Percentiles rank a stretch among this genome's conserved stretches.
phyloP scores from a whole-genome alignment of 1,140 invertebrate genomes.

The Drosophila nasuta region DNA sequence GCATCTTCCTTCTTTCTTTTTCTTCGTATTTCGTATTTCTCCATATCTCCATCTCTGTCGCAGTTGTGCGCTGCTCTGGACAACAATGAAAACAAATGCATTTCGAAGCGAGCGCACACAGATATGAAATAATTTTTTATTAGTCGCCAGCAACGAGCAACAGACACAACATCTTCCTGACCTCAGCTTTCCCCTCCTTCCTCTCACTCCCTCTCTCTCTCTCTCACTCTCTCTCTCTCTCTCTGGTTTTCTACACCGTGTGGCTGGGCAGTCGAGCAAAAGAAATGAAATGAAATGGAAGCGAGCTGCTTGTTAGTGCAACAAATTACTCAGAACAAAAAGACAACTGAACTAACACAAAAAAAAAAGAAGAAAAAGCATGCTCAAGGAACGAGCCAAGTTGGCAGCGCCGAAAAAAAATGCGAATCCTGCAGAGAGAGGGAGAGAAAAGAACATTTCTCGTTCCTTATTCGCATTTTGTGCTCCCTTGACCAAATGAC shows the following conservation, averaged over 20 bases:
- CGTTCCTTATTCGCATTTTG: not conserved
- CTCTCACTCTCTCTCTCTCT: not conserved
- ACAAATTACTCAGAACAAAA: conserved; percentile 70
- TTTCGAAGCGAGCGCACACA: conserved; percentile 55
- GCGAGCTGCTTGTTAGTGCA: conserved; percentile 73
- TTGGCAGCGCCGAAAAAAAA: conserved; percentile 24
- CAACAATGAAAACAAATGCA: conserved; percentile 77
- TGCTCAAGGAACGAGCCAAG: not conserved
- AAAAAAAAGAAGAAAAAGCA: conserved; percentile 12
- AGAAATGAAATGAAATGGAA: conserved; percentile 61
- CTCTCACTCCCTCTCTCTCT: not conserved
- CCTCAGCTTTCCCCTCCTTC: not conserved
- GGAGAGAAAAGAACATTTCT: not conserved
- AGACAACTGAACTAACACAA: conserved; percentile 2
- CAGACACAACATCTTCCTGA: conserved; percentile 5
- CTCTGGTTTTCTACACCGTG: not conserved
- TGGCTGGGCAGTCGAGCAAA: conserved; percentile 40
- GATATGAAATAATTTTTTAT: conserved; percentile 78
- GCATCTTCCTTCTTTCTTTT: not conserved
- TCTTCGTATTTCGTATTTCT: not conserved
- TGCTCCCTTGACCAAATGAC: conserved; percentile 62
- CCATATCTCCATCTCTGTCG: not conserved
- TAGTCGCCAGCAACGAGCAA: conserved; percentile 46
- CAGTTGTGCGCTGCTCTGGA: conserved; percentile 9
- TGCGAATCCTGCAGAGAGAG: conserved; percentile 9